phyloP scores from a whole-genome alignment of 2,888 invertebrate species.

The Spilarctia lutea region DNA sequence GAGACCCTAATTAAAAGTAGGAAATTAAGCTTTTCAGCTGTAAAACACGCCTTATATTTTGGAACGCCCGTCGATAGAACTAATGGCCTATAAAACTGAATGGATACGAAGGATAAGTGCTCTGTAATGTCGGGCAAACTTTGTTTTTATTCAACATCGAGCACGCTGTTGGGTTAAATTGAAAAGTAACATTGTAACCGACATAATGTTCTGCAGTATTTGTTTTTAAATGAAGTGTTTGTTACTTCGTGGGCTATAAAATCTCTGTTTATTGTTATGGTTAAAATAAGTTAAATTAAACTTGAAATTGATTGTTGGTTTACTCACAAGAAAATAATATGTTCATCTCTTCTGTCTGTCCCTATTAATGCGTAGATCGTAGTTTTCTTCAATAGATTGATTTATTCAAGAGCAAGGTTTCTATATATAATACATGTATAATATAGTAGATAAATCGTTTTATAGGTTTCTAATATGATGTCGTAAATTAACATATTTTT shows the following conservation, averaged over 20 bases:
- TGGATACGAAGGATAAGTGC: slow-evolving; percentile 14
- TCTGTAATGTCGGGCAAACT: slow-evolving; percentile 20
- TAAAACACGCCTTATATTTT: slow-evolving; percentile 39
- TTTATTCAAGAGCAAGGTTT: too few species aligned
- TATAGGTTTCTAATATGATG: too few species aligned
- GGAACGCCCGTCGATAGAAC: slow-evolving; percentile 27
- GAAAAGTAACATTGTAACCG: slow-evolving; percentile 28
- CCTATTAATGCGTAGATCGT: too few species aligned
- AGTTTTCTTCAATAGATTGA: too few species aligned
- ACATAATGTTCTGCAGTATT: slow-evolving; percentile 9
- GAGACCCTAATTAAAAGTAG: slow-evolving; percentile 48
- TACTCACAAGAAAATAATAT: too few species aligned
- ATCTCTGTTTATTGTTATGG: not conserved
- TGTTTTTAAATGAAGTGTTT: slow-evolving; percentile 21
- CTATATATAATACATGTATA: too few species aligned
- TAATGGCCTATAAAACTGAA: slow-evolving; percentile 32
- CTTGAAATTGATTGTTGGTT: too few species aligned
- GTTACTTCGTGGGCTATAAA: not conserved
- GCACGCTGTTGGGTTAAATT: slow-evolving; percentile 26
- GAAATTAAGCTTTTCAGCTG: slow-evolving; percentile 37
- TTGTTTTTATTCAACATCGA: slow-evolving; percentile 16
- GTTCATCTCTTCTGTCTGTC: too few species aligned
- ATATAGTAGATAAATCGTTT: too few species aligned
- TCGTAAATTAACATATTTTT: too few species aligned
- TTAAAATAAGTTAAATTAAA: not conserved